These are phyloP conservation scores for Brachyhypopomus gauderio DNA, from an alignment of 2,113 vertebrate species.

Conservation along the genomic window DNA sequence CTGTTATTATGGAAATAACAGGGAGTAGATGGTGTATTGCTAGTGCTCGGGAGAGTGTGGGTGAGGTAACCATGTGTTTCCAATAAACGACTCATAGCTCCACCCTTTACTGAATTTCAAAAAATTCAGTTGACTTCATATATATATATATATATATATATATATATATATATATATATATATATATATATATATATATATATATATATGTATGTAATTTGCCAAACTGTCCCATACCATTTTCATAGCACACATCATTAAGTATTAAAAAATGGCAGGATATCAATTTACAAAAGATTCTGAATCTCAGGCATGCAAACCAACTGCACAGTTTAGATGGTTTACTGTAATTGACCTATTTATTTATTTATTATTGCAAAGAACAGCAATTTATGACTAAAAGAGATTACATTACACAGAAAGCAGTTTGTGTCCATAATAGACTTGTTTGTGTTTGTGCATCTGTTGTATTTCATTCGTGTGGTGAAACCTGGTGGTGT, in stretches of 20 bases:
- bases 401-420: no score
- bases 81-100: constrained; percentile 36
- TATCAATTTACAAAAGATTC: no score
- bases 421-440: no score
- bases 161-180: neutral
- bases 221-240: constrained; percentile 1
- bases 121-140: neutral
- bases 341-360: no score
- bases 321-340: neutral
- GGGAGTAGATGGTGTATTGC: neutral
- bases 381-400: no score
- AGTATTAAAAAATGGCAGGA: neutral
- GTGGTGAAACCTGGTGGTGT: neutral
- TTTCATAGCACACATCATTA: neutral
- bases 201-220: neutral
- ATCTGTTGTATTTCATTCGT: neutral
- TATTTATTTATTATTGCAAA: no score
- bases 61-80: constrained; percentile 52
- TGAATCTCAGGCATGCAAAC: neutral
- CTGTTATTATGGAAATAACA: neutral
- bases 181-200: no score
- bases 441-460: neutral
- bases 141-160: neutral
- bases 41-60: constrained; percentile 34
- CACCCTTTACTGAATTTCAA: constrained; percentile 26